Base-by-base conservation (phyloP, 2,797 vertebrate genomes). In the Mormyrus proboscirostris region DNA sequence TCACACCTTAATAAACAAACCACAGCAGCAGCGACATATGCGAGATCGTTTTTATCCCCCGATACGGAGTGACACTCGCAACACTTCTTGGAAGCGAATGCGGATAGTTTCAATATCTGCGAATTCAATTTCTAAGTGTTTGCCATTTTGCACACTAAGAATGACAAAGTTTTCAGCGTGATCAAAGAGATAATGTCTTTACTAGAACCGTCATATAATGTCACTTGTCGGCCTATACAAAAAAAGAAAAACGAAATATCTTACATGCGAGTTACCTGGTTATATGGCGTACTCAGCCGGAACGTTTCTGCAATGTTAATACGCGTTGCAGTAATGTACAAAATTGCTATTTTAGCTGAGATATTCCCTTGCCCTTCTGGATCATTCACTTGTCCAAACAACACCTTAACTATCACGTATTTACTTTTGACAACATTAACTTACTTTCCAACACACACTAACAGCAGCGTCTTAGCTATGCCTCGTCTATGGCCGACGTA, bases 211-310 rank as follows among this genome's bases (percentile, higher is more conserved):
- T 5, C 33, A 76, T 19, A 76, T 76, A 76, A 76, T 76, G 83
- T 25, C 9, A 85, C 41, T n/a, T 47, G 76, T 82, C 41, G 49
- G 49, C 47, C 47, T 50, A 84, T 49, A 50, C 83, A 50, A 51
- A 51, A 62, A 55, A 62, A 50, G 0, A 91, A 73, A 94, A 90
- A 88, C 59, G 22, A 88, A 76, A 90, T 88, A 89, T 89, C 86
- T 86, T 89, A 88, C 89, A 89, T 88, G 69, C 41, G 65, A 89
- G 89, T 83, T 91, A 88, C 79, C 91, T 55, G 86, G 90, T 91
- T 91, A 91, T 90, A 90, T 47, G 16, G 57, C 86, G 25, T 65
- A 41, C 51, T 83, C 14, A 22, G 22, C 41, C 62, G 86, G 62
- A 59, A 73, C 84, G 49, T 53, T 53, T 86, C 83, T 73, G 29